phyloP scores from a whole-genome alignment of 2,113 vertebrate genomes.

The Cyphomyrus discorhynchus region DNA sequence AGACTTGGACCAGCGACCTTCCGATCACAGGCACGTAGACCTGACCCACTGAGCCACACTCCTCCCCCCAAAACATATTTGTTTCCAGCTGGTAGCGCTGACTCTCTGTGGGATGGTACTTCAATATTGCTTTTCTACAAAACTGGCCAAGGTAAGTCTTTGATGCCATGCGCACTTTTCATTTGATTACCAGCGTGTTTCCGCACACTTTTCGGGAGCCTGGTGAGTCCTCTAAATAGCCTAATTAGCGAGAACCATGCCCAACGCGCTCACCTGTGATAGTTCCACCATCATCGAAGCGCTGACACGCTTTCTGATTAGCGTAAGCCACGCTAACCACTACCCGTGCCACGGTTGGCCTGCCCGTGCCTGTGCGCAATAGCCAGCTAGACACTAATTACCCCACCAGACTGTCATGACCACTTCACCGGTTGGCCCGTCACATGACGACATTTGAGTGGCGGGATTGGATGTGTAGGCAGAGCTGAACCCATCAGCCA shows the following conservation, averaged over 20 bases:
- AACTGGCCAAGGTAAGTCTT: background rate
- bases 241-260: slow-evolving; percentile 42
- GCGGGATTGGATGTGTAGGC: background rate
- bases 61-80: background rate
- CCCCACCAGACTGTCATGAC: background rate
- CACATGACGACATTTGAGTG: background rate
- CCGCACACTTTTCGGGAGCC: background rate
- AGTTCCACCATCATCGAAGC: slow-evolving; percentile 45
- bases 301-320: slow-evolving; percentile 41
- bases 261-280: slow-evolving; percentile 51
- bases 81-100: background rate
- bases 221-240: slow-evolving; percentile 38
- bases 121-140: background rate
- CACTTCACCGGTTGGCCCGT: background rate
- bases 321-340: slow-evolving; percentile 14
- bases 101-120: background rate
- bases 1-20: background rate
- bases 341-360: background rate
- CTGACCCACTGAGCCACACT: background rate
- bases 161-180: background rate
- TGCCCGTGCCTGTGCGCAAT: background rate
- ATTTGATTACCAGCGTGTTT: background rate
- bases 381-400: background rate
- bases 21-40: background rate
- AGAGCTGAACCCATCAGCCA: background rate